Conservation (phyloP, 1,140 invertebrate species). For the Phthorimaea operculella region DNA sequence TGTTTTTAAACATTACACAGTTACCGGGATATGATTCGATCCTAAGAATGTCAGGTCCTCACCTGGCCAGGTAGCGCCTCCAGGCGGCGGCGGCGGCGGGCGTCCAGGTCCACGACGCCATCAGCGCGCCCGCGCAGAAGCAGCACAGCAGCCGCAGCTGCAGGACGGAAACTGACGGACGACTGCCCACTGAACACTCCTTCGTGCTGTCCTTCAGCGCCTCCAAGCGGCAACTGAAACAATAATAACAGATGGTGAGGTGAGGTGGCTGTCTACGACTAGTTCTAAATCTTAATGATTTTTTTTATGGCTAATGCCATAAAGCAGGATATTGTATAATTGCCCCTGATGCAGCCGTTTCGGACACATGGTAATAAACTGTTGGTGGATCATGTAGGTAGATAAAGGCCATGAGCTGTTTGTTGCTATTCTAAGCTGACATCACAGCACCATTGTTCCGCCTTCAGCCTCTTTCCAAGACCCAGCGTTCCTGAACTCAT, state of each 20-base stretch:
- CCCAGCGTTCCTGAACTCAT: slow-evolving; percentile 79
- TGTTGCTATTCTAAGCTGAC: too few relatives aligned
- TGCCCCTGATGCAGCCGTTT: background rate
- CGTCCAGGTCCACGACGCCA: slow-evolving; percentile 95
- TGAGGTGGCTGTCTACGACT: too few relatives aligned
- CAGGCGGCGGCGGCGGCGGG: slow-evolving; percentile 83
- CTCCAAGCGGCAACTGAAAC: slow-evolving; percentile 47
- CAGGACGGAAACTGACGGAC: slow-evolving; percentile 84
- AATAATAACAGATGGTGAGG: background rate
- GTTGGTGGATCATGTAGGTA: too few relatives aligned
- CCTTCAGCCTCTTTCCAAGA: slow-evolving; percentile 82
- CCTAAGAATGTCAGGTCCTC: background rate
- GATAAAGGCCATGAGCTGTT: too few relatives aligned
- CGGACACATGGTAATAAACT: too few relatives aligned
- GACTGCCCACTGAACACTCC: slow-evolving; percentile 72
- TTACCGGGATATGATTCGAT: background rate
- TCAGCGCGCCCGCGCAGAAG: slow-evolving; percentile 86
- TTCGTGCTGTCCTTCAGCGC: slow-evolving; percentile 31
- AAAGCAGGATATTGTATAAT: too few relatives aligned
- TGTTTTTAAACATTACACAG: too few relatives aligned
- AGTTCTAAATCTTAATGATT: too few relatives aligned
- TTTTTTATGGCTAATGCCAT: too few relatives aligned
- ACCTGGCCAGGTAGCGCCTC: slow-evolving; percentile 86
- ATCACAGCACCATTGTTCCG: too few relatives aligned
- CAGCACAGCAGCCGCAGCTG: slow-evolving; percentile 84